Evolutionary conservation across 2,888 invertebrate genomes (phyloP).

Genomic region (Leptinotarsa tumamoca): DNA sequence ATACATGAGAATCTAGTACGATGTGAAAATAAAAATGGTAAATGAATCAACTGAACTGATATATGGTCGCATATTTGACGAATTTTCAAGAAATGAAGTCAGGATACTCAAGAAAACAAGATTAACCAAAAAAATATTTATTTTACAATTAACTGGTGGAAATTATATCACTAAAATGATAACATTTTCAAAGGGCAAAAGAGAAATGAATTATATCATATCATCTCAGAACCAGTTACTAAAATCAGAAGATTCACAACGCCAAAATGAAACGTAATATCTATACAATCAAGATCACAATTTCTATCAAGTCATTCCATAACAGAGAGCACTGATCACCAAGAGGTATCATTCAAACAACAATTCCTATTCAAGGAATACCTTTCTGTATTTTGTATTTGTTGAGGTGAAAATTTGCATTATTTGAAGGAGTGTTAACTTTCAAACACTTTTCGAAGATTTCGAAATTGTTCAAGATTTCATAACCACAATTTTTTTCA

Average conservation of each 20-base stretch:
- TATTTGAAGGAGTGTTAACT: too few relatives aligned
- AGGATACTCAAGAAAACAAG: not conserved
- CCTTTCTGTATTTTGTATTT: too few relatives aligned
- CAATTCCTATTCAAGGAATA: too few relatives aligned
- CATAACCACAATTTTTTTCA: too few relatives aligned
- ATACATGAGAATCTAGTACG: too few relatives aligned
- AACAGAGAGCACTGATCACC: slow-evolving; percentile 8
- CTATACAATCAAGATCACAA: slow-evolving; percentile 41
- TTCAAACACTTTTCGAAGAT: too few relatives aligned
- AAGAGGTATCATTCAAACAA: not conserved
- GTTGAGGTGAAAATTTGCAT: too few relatives aligned
- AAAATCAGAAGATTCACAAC: slow-evolving; percentile 26
- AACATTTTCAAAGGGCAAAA: slow-evolving; percentile 29
- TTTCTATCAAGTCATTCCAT: slow-evolving; percentile 34
- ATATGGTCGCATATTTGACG: too few relatives aligned
- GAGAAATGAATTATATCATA: slow-evolving; percentile 23
- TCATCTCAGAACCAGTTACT: slow-evolving; percentile 34
- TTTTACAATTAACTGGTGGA: slow-evolving; percentile 42
- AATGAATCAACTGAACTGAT: too few relatives aligned
- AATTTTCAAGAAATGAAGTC: not conserved
- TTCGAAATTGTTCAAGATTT: too few relatives aligned
- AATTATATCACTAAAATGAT: slow-evolving; percentile 38
- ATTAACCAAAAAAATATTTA: slow-evolving; percentile 41
- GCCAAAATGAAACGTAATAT: slow-evolving; percentile 32
- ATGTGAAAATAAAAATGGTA: too few relatives aligned